Evolutionary conservation across 1,140 invertebrate genomes (phyloP), one percentile per base, ranked within the genome.

Genomic region (Saccostrea echinata): DNA sequence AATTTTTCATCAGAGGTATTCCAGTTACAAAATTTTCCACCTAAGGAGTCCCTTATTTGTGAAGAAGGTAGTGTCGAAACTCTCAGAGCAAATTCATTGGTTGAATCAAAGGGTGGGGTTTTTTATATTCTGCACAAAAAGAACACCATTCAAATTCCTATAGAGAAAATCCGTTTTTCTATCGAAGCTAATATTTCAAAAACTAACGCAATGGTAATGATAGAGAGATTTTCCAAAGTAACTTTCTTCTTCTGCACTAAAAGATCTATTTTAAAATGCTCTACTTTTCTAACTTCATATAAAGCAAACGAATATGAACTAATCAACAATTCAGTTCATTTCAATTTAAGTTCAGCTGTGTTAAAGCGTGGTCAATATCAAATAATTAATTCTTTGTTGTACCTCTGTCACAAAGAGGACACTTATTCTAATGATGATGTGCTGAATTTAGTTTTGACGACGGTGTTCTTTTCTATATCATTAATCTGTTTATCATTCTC

Each of bases 201-300:
- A n/a, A 18, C 16, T 18, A 18, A 61, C n/a, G 2, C 55, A n/a
- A 3, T 8, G 18, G 55, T 61, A 43, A 6, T 43, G 43, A 43
- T 43, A 8, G 43, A 9, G 18, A 4, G n/a, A 61, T 61, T 61
- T 61, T n/a, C 55, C 2, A n/a, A 61, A 1, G 6, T 61, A n/a
- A 61, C 18, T 6, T 6, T 61, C n/a, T 61, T 61, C 55, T 61
- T 61, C 0, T 61, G 55, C n/a, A 61, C 4, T n/a, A 61, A 61
- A 18, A 61, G 18, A 61, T 61, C n/a, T 61, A n/a, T 61, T 61
- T 61, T 61, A 18, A 61, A 61, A 21, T 61, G 55, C 16, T 18
- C 55, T n/a, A 61, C 55, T 16, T 61, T 61, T 61, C 55, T 61
- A 61, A 61, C 55, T n/a, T 61, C 55, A 61, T 61, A 61, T 21